These are phyloP conservation scores for Zaprionus tsacasi DNA, from an alignment of 1,140 invertebrate species.

Conservation along the genomic window DNA sequence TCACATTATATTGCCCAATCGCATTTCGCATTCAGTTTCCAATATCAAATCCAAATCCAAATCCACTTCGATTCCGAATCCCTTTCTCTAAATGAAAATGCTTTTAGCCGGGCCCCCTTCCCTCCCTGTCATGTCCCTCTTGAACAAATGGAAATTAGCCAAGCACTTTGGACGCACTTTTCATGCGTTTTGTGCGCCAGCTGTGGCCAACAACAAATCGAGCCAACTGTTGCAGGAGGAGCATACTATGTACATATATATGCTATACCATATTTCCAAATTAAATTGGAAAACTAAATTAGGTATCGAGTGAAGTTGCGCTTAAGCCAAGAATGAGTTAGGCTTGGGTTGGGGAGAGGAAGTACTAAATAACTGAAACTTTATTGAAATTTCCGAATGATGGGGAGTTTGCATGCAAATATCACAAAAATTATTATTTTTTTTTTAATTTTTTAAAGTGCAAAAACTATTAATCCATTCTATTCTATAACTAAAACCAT, in stretches of 20 bases:
- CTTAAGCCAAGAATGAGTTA: neutral
- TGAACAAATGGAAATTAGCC: slow-evolving; percentile 42
- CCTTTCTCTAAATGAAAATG: slow-evolving; percentile 19
- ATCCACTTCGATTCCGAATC: slow-evolving; percentile 33
- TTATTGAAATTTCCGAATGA: slow-evolving; percentile 4
- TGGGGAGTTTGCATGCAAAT: no score
- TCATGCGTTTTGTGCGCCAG: slow-evolving; percentile 24
- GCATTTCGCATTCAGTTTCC: slow-evolving; percentile 42
- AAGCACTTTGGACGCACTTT: slow-evolving; percentile 7
- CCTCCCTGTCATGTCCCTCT: neutral
- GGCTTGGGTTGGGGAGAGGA: no score
- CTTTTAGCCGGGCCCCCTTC: neutral
- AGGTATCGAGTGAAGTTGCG: neutral
- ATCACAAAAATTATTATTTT: no score
- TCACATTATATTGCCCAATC: slow-evolving; percentile 37
- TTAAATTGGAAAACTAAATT: slow-evolving; percentile 7
- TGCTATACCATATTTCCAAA: neutral
- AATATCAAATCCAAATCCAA: slow-evolving; percentile 32
- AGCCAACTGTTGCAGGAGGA: slow-evolving; percentile 42
- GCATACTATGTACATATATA: no score
- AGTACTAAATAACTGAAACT: neutral
- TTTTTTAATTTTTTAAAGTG: no score
- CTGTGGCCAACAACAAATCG: slow-evolving; percentile 13
- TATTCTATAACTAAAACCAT: no score
- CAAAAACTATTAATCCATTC: no score